phyloP scores from a whole-genome alignment of 1,140 invertebrate genomes.

The Drosophila repleta region DNA sequence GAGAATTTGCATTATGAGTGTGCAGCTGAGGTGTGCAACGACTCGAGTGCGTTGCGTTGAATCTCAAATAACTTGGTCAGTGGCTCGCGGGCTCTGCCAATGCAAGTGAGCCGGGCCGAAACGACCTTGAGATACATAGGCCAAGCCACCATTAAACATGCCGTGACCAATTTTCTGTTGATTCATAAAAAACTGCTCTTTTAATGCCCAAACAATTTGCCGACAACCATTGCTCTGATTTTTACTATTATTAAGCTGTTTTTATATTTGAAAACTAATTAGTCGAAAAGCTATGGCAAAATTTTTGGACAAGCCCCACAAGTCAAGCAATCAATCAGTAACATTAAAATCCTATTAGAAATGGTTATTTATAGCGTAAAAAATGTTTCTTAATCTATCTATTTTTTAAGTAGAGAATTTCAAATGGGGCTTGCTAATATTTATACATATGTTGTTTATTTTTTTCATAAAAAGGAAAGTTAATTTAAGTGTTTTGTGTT shows the following conservation, averaged over 20 bases:
- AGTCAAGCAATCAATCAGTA: slow-evolving; percentile 60
- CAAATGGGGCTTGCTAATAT: too few species aligned
- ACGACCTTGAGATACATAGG: slow-evolving; percentile 72
- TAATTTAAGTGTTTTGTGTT: too few species aligned
- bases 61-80: slow-evolving; percentile 53
- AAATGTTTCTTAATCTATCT: too few species aligned
- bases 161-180: slow-evolving; percentile 64
- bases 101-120: slow-evolving; percentile 17
- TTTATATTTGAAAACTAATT: slow-evolving; percentile 64
- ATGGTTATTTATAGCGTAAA: slow-evolving; percentile 33
- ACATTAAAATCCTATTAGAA: slow-evolving; percentile 55
- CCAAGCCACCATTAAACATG: slow-evolving; percentile 45
- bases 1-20: slow-evolving; percentile 61
- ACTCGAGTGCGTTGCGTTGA: slow-evolving; percentile 49
- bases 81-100: slow-evolving; percentile 12
- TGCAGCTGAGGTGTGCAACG: slow-evolving; percentile 19
- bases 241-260: slow-evolving; percentile 1
- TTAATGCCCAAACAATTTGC: slow-evolving; percentile 44
- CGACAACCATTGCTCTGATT: slow-evolving; percentile 26
- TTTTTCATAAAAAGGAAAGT: too few species aligned
- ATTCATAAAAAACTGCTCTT: slow-evolving; percentile 41
- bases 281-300: slow-evolving; percentile 29
- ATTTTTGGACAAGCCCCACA: slow-evolving; percentile 41
- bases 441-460: too few species aligned
- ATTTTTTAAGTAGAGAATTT: too few species aligned